Evolutionary conservation across 2,113 vertebrate species (phyloP), one percentile per base, ranked within the genome.

Genomic region (Cyphomyrus plagiostoma): DNA sequence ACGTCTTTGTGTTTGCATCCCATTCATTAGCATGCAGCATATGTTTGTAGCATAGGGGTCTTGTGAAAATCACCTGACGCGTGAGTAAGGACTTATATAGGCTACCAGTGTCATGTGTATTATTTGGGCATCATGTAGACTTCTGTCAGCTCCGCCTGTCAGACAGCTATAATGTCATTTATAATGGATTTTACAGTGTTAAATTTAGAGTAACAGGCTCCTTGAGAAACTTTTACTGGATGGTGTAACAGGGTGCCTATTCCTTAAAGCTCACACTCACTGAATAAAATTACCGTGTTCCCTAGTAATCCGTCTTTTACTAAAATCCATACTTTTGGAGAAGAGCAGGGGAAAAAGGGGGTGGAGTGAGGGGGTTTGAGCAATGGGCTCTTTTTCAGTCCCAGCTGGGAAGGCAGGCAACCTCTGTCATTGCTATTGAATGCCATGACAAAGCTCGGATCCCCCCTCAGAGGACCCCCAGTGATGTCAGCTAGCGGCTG

Each of bases 391-490:
- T 35, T 35, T 91, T 89, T 92, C 90, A 92, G 42, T 21, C 82
- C 66, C 92, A 88, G 48, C 46, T 17, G 39, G 35, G 7, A 45
- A 13, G 80, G 48, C 39, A 30, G 10, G 66, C 30, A n/a, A 26
- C 56, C 48, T 42, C 39, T 88, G 83, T 85, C 30, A 48, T 30
- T 85, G 86, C 53, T 23, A 48, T 66, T 84, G 85, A 80, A 58
- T 52, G 42, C 80, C 66, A 70, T 45, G 45, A n/a, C 15, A 35
- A 23, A 26, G 21, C 92, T 46, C 91, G 93, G 94, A 95, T 92
- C 95, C 95, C 94, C 94, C 96, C 91, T 95, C 92, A 50, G 93
- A 84, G 96, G 95, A 95, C 92, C 96, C 96, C 96, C 93, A 58
- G 92, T 95, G 96, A 97, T 97, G 96, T 97, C 96, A 95, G 90